Evolutionary conservation across 2,113 vertebrate species (phyloP).

Genomic region (Myrmophylax atrothorax): DNA sequence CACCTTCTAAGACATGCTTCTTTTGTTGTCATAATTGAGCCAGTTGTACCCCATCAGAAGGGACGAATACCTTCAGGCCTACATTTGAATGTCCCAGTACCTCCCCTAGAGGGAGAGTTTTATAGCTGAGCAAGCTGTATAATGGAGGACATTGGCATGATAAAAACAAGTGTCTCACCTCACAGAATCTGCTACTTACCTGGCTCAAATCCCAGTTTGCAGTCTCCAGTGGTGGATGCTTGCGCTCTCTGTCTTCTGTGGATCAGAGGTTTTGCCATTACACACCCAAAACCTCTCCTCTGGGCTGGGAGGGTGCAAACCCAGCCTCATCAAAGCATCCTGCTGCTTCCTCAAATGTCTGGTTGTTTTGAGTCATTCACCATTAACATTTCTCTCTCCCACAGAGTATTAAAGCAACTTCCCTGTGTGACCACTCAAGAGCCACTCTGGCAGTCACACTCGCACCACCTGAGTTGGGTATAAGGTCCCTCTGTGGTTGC

Average conservation of each 20-base stretch:
- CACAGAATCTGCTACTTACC: neutral
- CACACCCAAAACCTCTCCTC: neutral
- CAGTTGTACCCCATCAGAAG: neutral
- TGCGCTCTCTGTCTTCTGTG: neutral
- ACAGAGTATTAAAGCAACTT: neutral
- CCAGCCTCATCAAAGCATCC: neutral
- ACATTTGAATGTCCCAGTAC: neutral
- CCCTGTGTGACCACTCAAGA: accelerated
- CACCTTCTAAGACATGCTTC: accelerated
- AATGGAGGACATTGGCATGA: neutral
- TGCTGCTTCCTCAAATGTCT: neutral
- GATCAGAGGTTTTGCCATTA: neutral
- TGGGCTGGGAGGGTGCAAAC: neutral
- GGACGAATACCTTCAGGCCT: neutral
- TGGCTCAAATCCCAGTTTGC: neutral
- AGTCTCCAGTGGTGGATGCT: accelerated
- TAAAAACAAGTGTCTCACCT: neutral
- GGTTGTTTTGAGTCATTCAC: neutral
- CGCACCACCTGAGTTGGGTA: no score
- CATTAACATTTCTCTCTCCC: no score
- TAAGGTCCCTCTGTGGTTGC: neutral
- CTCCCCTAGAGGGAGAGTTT: neutral
- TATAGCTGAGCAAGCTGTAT: neutral
- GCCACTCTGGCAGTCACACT: neutral
- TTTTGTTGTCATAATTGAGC: neutral